These are phyloP conservation scores for Amphiduros pacificus DNA, from an alignment of 2,888 invertebrate genomes.

Conservation along the genomic window DNA sequence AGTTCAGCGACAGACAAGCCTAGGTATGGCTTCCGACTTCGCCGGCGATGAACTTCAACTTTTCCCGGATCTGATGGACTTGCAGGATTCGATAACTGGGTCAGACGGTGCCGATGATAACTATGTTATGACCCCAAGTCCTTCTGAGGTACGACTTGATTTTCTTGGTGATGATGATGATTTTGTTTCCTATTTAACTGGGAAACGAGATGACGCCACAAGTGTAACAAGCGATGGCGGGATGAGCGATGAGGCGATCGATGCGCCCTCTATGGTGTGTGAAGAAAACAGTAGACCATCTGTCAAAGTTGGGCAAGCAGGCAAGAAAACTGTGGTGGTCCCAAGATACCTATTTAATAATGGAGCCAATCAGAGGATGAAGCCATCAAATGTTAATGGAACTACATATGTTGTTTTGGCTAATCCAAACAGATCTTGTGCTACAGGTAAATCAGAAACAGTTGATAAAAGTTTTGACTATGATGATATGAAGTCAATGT, in stretches of 20 bases:
- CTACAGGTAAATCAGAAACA: no score
- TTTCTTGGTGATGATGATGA: background rate
- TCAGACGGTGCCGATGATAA: background rate
- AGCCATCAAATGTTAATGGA: background rate
- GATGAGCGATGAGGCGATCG: no score
- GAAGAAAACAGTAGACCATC: no score
- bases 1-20: no score
- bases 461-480: no score
- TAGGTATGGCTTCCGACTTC: no score
- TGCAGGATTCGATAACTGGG: background rate
- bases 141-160: background rate
- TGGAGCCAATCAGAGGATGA: background rate
- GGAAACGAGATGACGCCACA: background rate
- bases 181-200: background rate
- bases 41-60: slow-evolving; percentile 5
- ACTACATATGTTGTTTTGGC: no score
- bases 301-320: no score
- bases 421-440: no score
- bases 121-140: no score
- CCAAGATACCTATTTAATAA: background rate
- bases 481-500: slow-evolving; percentile 7
- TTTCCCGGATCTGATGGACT: background rate
- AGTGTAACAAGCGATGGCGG: no score
- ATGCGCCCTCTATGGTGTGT: no score
- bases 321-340: background rate